These are phyloP conservation scores for Drosophila pseudoananassae DNA, from an alignment of 1,140 invertebrate genomes.

Conservation along the genomic window DNA sequence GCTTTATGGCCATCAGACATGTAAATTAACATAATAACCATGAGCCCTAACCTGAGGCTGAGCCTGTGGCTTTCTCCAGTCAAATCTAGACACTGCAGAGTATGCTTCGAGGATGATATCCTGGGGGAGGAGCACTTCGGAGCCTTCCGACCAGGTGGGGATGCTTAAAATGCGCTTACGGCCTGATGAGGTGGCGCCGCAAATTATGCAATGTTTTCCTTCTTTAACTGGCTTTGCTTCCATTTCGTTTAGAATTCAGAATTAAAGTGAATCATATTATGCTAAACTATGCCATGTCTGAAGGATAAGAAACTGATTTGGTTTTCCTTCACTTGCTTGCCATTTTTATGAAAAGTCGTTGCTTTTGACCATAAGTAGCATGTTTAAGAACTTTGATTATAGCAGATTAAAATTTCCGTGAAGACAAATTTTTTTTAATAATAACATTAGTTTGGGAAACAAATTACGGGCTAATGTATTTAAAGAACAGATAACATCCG, in stretches of 20 bases:
- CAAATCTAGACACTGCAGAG: slow-evolving; percentile 30
- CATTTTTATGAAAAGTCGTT: neutral
- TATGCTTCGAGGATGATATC: slow-evolving; percentile 31
- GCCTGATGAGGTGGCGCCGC: slow-evolving; percentile 33
- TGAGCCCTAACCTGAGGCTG: slow-evolving; percentile 51
- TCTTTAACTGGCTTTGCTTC: slow-evolving; percentile 5
- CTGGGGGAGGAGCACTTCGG: slow-evolving; percentile 26
- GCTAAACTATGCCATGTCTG: slow-evolving; percentile 49
- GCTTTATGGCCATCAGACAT: slow-evolving; percentile 67
- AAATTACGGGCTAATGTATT: too few species aligned
- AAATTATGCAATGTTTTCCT: slow-evolving; percentile 67
- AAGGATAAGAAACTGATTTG: slow-evolving; percentile 17
- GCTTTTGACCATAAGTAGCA: neutral
- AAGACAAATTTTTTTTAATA: too few species aligned
- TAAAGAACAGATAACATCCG: too few species aligned
- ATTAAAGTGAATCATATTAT: slow-evolving; percentile 50
- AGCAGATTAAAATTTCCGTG: too few species aligned
- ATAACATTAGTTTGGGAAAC: too few species aligned
- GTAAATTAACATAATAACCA: slow-evolving; percentile 75
- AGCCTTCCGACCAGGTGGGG: slow-evolving; percentile 28
- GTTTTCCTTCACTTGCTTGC: slow-evolving; percentile 9
- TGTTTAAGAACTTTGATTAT: neutral
- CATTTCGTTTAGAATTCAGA: slow-evolving; percentile 31
- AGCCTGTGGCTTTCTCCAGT: slow-evolving; percentile 17
- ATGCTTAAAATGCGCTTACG: slow-evolving; percentile 63